phyloP scores from a whole-genome alignment of 1,140 invertebrate species.

The Dinoponera quadriceps region DNA sequence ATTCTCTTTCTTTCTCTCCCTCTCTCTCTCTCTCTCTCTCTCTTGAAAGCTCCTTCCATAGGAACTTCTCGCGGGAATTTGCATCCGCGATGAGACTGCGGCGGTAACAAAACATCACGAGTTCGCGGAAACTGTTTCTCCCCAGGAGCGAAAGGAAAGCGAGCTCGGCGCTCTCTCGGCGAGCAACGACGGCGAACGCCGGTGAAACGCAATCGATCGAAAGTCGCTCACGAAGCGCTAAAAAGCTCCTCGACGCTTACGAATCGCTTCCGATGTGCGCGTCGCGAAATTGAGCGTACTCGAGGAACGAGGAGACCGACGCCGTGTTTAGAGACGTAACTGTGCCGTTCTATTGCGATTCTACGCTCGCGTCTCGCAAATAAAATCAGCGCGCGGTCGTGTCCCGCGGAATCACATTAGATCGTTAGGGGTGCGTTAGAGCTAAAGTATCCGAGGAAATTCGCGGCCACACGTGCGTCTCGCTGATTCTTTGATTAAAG shows the following conservation, averaged over 20 bases:
- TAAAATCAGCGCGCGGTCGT: slow-evolving; percentile 9
- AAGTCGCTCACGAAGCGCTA: slow-evolving; percentile 1
- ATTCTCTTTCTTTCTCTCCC: neutral
- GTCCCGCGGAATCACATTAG: neutral
- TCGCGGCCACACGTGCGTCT: neutral
- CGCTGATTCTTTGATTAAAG: slow-evolving; percentile 35
- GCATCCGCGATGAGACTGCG: slow-evolving; percentile 52
- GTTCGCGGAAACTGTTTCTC: slow-evolving; percentile 55
- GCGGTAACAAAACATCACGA: slow-evolving; percentile 54
- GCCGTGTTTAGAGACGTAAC: neutral
- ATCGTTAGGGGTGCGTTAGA: neutral
- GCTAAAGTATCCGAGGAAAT: slow-evolving; percentile 17
- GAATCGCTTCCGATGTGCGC: neutral
- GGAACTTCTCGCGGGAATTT: slow-evolving; percentile 59
- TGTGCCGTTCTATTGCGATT: neutral
- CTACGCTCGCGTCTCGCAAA: neutral
- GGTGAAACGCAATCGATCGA: slow-evolving; percentile 7
- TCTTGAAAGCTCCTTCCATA: slow-evolving; percentile 17
- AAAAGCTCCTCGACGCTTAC: neutral
- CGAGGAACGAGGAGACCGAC: neutral
- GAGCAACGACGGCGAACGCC: neutral
- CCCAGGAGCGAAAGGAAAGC: slow-evolving; percentile 16
- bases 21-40: neutral
- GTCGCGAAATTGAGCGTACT: neutral
- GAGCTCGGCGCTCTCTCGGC: slow-evolving; percentile 13